Base-by-base conservation (phyloP, 2,888 invertebrate species). In the Quadroppia sp. region DNA sequence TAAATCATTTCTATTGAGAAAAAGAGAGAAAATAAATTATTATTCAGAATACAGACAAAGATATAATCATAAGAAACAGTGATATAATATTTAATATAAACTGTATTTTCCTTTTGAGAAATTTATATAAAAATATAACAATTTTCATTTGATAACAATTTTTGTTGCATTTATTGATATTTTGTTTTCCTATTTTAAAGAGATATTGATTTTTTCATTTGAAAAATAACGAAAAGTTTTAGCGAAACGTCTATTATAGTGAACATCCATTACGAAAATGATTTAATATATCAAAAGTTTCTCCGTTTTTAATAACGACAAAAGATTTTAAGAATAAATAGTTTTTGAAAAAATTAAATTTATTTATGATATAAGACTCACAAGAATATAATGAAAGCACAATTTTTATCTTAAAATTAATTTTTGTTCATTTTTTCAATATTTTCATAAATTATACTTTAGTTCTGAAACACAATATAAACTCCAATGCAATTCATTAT, bases 241-340 rank as follows among this genome's bases (percentile, higher is more conserved):
- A 56, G 56, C 15, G 28, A 56, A 56, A 56, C 28, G 13, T 50
- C 2, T 56, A 56, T 56, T 56, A 56, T 28, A 28, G 23, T 20
- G 28, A 25, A 56, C 36, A 64, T 30, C 61, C 61, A 64, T 64
- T 64, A 64, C 61, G 17, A 7, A 7, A 64, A 64, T 64, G 61
- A 64, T 64, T 64, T 64, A 64, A 64, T 30, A 15, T 28, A 36
- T 64, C 32, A 64, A 64, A 64, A 64, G 32, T 64, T 64, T 64
- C 36, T 64, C 48, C 20, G 13, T 45, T 48, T 28, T 20, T 56
- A 56, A 56, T 36, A 64, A 64, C 30, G 36, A 64, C 36, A 64
- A 32, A 30, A 64, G 20, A 64, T 15, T 36, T 56, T 56, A 56
- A 48, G 20, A 48, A 9, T 9, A n/a, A 48, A 48, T 6, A 48